Evolutionary conservation across 2,888 invertebrate genomes (phyloP), one percentile per base, ranked within the genome.

Genomic region (Caenorhabditis auriculariae): DNA sequence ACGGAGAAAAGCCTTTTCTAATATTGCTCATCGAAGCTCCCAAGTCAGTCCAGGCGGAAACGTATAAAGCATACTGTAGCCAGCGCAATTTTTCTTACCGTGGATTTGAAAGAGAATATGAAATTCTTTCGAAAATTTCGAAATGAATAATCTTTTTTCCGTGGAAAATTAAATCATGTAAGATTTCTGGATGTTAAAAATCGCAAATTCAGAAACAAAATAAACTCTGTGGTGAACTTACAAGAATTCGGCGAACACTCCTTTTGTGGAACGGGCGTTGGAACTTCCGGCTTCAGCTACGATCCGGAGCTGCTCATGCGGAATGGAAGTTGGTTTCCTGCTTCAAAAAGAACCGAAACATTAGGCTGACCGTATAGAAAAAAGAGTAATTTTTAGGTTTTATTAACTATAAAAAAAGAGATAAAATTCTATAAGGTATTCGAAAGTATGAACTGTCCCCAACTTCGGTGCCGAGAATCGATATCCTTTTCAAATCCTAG

Each of bases 221-320:
- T 91, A 75, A 88, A 88, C 74, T 88, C 91, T 0, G 88, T 92
- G 72, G 88, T 92, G 78, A 92, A 92, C 84, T 85, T 92, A 37
- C 91, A 92, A 85, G 88, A 87, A 47, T 88, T 89, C 0, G 90
- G 89, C 15, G 92, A 92, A 81, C 91, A 92, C 83, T 87, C 89
- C n/a, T 88, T 88, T 78, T 92, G 92, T 82, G 91, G 91, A 0
- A 76, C 78, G 15, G 87, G 88, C 0, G 86, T 90, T 66, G 55
- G 69, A 5, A 87, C 88, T 64, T 83, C 85, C 26, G 91, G 91
- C 3, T 91, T 91, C 84, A 89, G 91, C 0, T 92, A 92, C 81
- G 89, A 90, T 77, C 91, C 91, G 0, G 87, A 88, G 65, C 83
- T 87, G 45, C 90, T 92, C 81, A 92, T 92, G 92, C 88, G 88